These are phyloP conservation scores for Lemur catta DNA, from an alignment of 2,797 vertebrate species.

Conservation along the genomic window DNA sequence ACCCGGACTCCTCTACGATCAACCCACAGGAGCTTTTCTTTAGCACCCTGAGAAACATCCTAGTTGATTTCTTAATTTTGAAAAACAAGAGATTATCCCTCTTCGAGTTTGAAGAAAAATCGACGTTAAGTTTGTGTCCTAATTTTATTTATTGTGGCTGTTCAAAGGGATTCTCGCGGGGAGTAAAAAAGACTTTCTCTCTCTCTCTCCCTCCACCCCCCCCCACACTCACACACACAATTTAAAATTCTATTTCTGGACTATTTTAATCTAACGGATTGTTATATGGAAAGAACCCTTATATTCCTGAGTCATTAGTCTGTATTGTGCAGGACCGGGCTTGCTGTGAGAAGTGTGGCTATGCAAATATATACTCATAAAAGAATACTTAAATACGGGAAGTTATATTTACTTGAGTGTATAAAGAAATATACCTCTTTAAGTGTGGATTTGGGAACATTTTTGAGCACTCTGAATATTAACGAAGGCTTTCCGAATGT, in stretches of 20 bases:
- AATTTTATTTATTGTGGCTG: constrained; percentile 16
- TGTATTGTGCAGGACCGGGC: neutral
- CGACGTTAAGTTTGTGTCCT: constrained; percentile 9
- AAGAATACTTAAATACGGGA: constrained; percentile 28
- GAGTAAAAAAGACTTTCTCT: neutral
- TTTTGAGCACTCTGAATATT: constrained; percentile 27
- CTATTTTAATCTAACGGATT: constrained; percentile 6
- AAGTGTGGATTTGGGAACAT: neutral
- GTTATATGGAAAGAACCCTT: neutral
- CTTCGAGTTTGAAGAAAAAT: neutral
- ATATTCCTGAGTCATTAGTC: constrained; percentile 13
- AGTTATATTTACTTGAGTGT: constrained; percentile 28
- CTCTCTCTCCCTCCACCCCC: neutral
- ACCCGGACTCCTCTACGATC: neutral
- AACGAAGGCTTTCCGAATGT: neutral
- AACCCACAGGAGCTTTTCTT: neutral
- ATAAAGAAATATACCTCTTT: constrained; percentile 8
- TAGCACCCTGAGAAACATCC: neutral
- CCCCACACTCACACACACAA: neutral
- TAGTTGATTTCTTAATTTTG: constrained; percentile 16
- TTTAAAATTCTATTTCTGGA: neutral
- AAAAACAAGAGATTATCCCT: constrained; percentile 36
- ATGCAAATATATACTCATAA: neutral
- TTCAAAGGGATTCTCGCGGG: neutral
- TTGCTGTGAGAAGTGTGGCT: neutral